Conservation (phyloP, 2,797 vertebrate species). For the Pempheris klunzingeri region DNA sequence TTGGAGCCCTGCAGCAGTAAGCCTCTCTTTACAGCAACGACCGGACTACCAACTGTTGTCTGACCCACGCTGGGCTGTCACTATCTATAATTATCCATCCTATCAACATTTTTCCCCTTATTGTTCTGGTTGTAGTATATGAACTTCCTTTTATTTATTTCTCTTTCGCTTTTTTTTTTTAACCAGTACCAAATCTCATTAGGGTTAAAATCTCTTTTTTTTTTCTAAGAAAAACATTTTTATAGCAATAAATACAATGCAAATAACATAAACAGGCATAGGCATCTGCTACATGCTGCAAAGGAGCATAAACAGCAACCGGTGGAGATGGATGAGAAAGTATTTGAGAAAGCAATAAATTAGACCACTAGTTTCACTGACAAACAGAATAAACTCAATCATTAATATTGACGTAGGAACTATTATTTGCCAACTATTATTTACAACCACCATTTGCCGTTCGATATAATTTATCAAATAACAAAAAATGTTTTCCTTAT, state of each 20-base stretch:
- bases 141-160: neutral
- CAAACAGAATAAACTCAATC: neutral
- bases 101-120: conserved; percentile 33
- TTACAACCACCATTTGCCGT: too few relatives aligned
- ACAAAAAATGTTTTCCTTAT: neutral
- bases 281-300: neutral
- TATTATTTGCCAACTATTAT: neutral
- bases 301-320: neutral
- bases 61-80: conserved; percentile 35
- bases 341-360: neutral
- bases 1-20: conserved; percentile 52
- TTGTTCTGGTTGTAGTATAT: conserved; percentile 27
- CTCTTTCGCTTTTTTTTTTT: neutral
- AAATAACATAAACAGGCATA: conserved; percentile 10
- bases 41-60: conserved; percentile 73
- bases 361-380: neutral
- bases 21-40: conserved; percentile 53
- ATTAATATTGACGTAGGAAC: neutral
- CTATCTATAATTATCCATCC: conserved; percentile 65
- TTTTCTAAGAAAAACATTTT: neutral
- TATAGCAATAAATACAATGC: neutral
- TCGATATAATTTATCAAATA: neutral
- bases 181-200: neutral
- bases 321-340: neutral
- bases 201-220: neutral